Conservation (phyloP, 2,797 vertebrate species). For the Rhodeus uyekii region DNA sequence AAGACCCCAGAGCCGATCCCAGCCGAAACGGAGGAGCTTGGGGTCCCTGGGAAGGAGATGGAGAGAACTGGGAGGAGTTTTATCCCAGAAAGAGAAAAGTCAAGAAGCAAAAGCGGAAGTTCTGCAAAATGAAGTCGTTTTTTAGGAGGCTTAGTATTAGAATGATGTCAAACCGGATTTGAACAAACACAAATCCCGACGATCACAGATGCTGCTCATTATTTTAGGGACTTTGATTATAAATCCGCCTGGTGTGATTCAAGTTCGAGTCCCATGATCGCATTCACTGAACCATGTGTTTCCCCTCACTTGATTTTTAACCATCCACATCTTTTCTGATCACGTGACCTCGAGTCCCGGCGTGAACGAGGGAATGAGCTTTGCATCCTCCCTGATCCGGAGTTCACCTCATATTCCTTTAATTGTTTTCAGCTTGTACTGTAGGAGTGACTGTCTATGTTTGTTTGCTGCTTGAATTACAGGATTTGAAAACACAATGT, state of each 20-base stretch:
- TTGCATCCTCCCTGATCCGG: not conserved
- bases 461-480: constrained; percentile 2
- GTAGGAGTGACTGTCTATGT: not conserved
- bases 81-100: constrained; percentile 74
- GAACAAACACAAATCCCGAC: no score
- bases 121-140: constrained; percentile 89
- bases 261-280: not conserved
- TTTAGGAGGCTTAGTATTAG: constrained; percentile 91
- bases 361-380: not conserved
- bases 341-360: constrained; percentile 11
- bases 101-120: constrained; percentile 88
- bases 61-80: constrained; percentile 76
- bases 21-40: constrained; percentile 92
- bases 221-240: not conserved
- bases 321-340: constrained; percentile 1
- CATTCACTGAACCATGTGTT: constrained; percentile 10
- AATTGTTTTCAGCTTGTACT: not conserved
- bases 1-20: constrained; percentile 90
- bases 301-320: not conserved
- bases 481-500: not conserved
- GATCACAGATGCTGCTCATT: no score
- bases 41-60: constrained; percentile 92
- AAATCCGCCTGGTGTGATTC: not conserved
- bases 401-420: not conserved
- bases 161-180: constrained; percentile 94